Conservation (phyloP, 2,113 vertebrate genomes). For the Synodontis membranacea region DNA sequence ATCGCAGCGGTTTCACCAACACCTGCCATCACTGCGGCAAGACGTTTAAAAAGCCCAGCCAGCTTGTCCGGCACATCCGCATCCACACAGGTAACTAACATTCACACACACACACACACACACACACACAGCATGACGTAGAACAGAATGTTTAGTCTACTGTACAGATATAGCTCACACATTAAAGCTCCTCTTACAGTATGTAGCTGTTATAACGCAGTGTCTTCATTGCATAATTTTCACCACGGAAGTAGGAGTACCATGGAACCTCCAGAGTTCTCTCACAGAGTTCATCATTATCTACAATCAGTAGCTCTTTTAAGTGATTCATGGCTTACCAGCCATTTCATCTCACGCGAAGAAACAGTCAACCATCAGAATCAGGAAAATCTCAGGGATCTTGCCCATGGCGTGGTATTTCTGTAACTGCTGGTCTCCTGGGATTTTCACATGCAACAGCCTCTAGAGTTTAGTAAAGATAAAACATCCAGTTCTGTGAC, state of each 20-base stretch:
- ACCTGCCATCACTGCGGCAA: constrained; percentile 96
- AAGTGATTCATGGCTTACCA: not conserved
- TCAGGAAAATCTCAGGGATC: too few relatives aligned
- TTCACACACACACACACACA: constrained; percentile 72
- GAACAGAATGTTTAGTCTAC: not conserved
- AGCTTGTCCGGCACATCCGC: constrained; percentile 90
- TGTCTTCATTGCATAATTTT: not conserved
- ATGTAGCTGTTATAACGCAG: not conserved
- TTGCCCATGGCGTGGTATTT: too few relatives aligned
- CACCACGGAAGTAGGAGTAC: not conserved
- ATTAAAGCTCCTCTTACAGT: not conserved
- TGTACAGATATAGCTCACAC: not conserved
- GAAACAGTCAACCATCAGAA: not conserved
- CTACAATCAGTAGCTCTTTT: not conserved
- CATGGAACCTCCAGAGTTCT: too few relatives aligned
- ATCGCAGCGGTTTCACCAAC: constrained; percentile 94
- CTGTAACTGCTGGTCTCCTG: too few relatives aligned
- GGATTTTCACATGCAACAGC: too few relatives aligned
- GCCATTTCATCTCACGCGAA: too few relatives aligned
- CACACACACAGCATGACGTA: not conserved
- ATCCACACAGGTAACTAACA: constrained; percentile 89
- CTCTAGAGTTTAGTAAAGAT: too few relatives aligned
- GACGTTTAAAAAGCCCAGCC: constrained; percentile 96
- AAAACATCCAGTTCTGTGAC: too few relatives aligned
- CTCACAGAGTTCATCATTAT: not conserved